phyloP scores from a whole-genome alignment of 2,888 invertebrate species.

The Trissolcus japonicus region DNA sequence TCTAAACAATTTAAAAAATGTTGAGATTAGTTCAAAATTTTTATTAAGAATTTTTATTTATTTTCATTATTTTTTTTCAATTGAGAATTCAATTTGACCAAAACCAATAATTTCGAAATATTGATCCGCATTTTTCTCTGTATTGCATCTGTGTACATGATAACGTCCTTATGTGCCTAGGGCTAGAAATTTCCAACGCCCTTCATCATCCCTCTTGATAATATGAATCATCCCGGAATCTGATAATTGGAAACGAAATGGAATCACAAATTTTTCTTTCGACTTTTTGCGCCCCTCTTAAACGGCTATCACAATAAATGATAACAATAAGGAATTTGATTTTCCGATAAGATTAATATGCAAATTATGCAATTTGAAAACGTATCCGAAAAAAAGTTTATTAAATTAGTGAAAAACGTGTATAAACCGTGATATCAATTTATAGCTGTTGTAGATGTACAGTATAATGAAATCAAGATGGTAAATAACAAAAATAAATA shows the following conservation, averaged over 20 bases:
- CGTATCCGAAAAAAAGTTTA: neutral
- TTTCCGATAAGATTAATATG: neutral
- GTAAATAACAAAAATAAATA: too few species aligned
- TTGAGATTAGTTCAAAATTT: neutral
- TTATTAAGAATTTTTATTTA: conserved; percentile 6
- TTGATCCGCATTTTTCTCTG: too few species aligned
- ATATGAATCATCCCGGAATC: neutral
- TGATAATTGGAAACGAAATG: too few species aligned
- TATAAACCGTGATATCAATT: too few species aligned
- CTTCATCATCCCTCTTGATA: conserved; percentile 2
- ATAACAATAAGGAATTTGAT: neutral
- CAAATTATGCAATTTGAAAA: conserved; percentile 8
- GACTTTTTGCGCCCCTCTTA: too few species aligned
- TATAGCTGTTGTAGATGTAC: too few species aligned
- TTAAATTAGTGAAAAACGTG: neutral
- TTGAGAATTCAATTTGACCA: neutral
- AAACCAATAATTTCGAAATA: neutral
- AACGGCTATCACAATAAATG: too few species aligned
- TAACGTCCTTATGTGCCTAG: conserved; percentile 14
- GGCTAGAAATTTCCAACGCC: conserved; percentile 1
- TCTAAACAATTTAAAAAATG: neutral
- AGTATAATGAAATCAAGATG: too few species aligned
- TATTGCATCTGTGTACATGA: conserved; percentile 1
- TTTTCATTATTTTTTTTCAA: neutral
- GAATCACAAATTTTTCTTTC: too few species aligned